phyloP scores from a whole-genome alignment of 2,113 vertebrate species.

The Brachyistius frenatus region DNA sequence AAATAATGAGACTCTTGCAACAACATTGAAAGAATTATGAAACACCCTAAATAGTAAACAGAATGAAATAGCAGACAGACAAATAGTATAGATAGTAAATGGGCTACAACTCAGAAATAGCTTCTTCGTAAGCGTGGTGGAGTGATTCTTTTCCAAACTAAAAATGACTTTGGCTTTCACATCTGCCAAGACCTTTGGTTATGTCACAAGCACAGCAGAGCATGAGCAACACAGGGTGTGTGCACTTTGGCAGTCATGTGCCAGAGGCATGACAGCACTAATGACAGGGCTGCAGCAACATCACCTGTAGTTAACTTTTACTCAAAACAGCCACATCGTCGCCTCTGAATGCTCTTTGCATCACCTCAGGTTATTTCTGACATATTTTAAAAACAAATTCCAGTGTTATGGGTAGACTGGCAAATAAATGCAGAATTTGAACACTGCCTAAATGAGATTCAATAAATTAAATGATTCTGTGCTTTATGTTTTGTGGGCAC shows the following conservation, averaged over 20 bases:
- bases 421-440: background rate
- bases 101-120: background rate
- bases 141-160: too few species aligned
- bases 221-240: slow-evolving; percentile 44
- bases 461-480: slow-evolving; percentile 3
- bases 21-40: too few species aligned
- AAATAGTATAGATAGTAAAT: too few species aligned
- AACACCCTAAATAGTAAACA: too few species aligned
- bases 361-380: slow-evolving; percentile 16
- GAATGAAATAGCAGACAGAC: too few species aligned
- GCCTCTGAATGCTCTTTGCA: slow-evolving; percentile 21
- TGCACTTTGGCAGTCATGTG: slow-evolving; percentile 23
- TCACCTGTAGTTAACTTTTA: slow-evolving; percentile 33
- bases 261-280: slow-evolving; percentile 23
- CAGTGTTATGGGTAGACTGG: too few species aligned
- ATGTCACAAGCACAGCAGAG: slow-evolving; percentile 20
- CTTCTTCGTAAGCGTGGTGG: background rate
- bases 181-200: slow-evolving; percentile 6
- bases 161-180: background rate
- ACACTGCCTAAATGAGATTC: background rate
- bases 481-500: background rate
- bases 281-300: slow-evolving; percentile 23
- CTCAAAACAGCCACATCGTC: slow-evolving; percentile 10
- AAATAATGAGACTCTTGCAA: too few species aligned
- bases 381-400: background rate